Base-by-base conservation (phyloP, 2,888 invertebrate species). In the Lochmaea capreae region DNA sequence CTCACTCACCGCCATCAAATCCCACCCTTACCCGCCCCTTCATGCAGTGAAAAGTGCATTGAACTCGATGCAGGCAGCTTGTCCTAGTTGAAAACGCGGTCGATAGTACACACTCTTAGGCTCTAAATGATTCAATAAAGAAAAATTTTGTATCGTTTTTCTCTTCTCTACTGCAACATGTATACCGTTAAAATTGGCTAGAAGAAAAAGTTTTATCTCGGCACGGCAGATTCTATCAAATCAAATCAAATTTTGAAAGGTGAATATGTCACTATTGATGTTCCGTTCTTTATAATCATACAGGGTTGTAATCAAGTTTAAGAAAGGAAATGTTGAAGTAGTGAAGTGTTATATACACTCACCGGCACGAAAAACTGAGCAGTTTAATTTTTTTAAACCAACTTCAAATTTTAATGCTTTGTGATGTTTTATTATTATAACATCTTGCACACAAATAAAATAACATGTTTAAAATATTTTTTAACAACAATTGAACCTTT, bases 31-130 rank as follows among this genome's bases (percentile, higher is more conserved):
- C 58, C 43, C 46, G 57, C 67, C 67, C 68, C 79, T 57, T 79
- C 76, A 62, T 78, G 76, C 75, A 76, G 76, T 73, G 69, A 70
- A 69, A 71, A 76, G 79, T 77, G 70, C 79, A 74, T 76, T 77
- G 78, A 79, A 78, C 79, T 58, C 76, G 67, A 68, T 78, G 77
- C 78, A 79, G 75, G 77, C 78, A 79, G 75, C 76, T 63, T 78
- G 78, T 78, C 76, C 78, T 76, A 78, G 72, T 78, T 78, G 75
- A 71, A 74, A 75, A 71, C 57, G 65, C 76, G 78, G 76, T 78
- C 78, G 76, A 78, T 78, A 78, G 69, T 69, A 54, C 76, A 61
- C 61, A 70, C 58, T 43, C 59, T 58, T 46, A 0, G 58, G 46
- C 46, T 67, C 67, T 58, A 59, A 58, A 62, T 43, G 62, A 54